Base-by-base conservation (phyloP, 2,888 invertebrate species). In the Apamea crenata region DNA sequence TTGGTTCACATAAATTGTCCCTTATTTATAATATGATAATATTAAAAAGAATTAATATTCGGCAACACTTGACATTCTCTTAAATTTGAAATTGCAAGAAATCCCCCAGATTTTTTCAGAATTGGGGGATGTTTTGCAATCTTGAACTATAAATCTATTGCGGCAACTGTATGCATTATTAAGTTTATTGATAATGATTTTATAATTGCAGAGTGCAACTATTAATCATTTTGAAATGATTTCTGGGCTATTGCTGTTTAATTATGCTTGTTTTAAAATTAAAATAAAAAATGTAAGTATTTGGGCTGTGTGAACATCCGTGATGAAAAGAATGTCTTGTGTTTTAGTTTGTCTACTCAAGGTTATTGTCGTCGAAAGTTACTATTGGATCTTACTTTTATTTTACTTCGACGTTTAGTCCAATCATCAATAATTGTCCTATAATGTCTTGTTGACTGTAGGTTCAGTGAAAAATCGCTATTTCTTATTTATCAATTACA, bases 51-150 rank as follows among this genome's bases (percentile, higher is more conserved):
- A 95, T 95, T 94, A 93, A 93, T 96, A 96, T 96, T 96, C 96
- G 94, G 97, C 97, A 97, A 97, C 97, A 97, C 96, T 96, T 96
- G 96, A 96, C 96, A 96, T 96, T 96, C 96, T 90, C 90, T 92
- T 93, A 84, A 93, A 86, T 84, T 89, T 87, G 85, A 82, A 87
- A 93, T 92, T 93, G 91, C 92, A 92, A 91, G 91, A 92, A 87
- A 91, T 87, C 81, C 85, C 85, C 82, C 88, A 84, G 74, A 75
- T 78, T 86, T 86, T 83, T 80, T 77, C 56, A 53, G 50, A 74
- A 80, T 73, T 80, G 80, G 87, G 88, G 86, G 82, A 90, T 91
- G 90, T 90, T 91, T 91, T 92, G 91, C 91, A 93, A 93, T 88
- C 82, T 85, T 91, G 89, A 93, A 93, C 94, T 96, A 94, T 96